Evolutionary conservation across 2,797 vertebrate genomes (phyloP).

Genomic region (Xenentodon cancila): DNA sequence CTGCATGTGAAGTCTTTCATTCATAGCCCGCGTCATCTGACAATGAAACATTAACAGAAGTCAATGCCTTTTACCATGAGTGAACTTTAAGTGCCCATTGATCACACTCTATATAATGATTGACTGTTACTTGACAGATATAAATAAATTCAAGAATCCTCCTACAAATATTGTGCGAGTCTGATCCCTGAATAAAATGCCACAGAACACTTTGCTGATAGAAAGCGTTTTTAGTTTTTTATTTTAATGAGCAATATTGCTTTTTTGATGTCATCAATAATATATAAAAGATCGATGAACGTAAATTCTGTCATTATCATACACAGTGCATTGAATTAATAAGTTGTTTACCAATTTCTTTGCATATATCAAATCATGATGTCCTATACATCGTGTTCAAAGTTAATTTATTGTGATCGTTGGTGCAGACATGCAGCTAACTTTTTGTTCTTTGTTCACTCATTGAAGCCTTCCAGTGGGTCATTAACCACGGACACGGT

Average conservation of each 20-base stretch:
- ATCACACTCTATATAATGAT: constrained; percentile 17
- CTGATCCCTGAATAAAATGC: constrained; percentile 31
- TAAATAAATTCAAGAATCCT: constrained; percentile 38
- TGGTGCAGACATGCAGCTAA: constrained; percentile 27
- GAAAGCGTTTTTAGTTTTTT: constrained; percentile 9
- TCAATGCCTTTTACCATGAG: constrained; percentile 37
- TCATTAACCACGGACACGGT: constrained; percentile 64
- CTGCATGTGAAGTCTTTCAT: constrained; percentile 34
- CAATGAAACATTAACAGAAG: constrained; percentile 39
- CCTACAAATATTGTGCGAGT: constrained; percentile 12
- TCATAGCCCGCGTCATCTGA: constrained; percentile 10
- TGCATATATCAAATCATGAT: constrained; percentile 5
- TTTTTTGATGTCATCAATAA: constrained; percentile 8
- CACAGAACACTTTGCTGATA: neutral
- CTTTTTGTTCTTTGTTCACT: constrained; percentile 33
- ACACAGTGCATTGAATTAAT: neutral
- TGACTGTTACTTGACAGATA: constrained; percentile 32
- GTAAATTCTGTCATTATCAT: constrained; percentile 21
- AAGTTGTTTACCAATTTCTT: constrained; percentile 30
- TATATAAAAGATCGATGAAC: constrained; percentile 10
- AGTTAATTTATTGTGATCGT: constrained; percentile 6
- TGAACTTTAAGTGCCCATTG: constrained; percentile 46
- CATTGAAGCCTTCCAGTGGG: constrained; percentile 46
- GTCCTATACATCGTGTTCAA: neutral
- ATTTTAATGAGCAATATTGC: constrained; percentile 11